Evolutionary conservation across 2,113 vertebrate genomes (phyloP).

Genomic region (Muscicapa adusta): DNA sequence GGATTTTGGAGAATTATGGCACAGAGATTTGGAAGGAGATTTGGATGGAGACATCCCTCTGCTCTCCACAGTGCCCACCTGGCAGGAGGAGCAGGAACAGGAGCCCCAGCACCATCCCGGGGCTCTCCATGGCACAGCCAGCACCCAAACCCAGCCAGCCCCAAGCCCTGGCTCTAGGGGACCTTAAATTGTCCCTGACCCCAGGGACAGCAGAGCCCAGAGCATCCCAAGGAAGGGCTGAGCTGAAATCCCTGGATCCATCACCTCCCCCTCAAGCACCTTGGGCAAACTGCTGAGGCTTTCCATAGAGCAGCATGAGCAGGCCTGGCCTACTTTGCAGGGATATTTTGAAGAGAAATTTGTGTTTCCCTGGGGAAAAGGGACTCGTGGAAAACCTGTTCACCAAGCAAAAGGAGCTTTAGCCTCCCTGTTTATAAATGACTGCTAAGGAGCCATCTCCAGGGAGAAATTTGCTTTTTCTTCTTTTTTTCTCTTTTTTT

Average conservation of each 20-base stretch:
- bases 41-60: background rate
- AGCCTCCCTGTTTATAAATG: background rate
- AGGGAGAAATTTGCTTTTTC: background rate
- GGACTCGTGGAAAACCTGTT: background rate
- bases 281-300: background rate
- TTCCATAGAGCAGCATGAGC: background rate
- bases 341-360: slow-evolving; percentile 2
- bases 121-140: background rate
- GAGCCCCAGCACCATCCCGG: background rate
- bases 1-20: background rate
- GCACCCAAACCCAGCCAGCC: background rate
- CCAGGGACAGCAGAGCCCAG: background rate
- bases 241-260: background rate
- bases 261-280: background rate
- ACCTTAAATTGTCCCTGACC: background rate
- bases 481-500: background rate
- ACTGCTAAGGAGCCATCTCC: background rate
- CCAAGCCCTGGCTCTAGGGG: background rate
- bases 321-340: slow-evolving; percentile 6
- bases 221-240: background rate
- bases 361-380: background rate
- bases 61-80: background rate
- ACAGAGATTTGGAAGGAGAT: background rate
- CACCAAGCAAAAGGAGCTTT: background rate
- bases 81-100: background rate